Base-by-base conservation (phyloP, 2,888 invertebrate genomes). In the Lordiphosa andalusiaca region DNA sequence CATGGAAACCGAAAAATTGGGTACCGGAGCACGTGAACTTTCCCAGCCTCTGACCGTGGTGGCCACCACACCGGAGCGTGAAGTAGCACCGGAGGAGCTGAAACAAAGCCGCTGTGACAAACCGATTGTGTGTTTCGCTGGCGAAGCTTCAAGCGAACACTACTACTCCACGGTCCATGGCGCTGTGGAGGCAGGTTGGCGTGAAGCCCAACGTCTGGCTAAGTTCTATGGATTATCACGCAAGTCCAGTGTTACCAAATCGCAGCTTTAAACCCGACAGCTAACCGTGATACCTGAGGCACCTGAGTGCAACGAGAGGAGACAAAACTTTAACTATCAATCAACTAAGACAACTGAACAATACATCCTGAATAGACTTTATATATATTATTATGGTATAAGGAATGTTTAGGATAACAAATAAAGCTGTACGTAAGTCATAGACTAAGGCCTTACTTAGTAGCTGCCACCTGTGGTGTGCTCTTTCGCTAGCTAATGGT, bases 81-180 rank as follows among this genome's bases (percentile, higher is more conserved):
- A 69, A 12, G 49, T 67, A 10, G 56, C 61, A 9, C 50, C 67
- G 39, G 50, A 46, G 0, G 66, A 63, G 1, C 67, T 52, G 4
- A 69, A 64, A 33, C 83, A 86, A 64, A 86, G 76, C 49, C 86
- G 86, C 67, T 87, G 87, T 54, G 86, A 88, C 62, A 90, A 90
- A 56, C 91, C 93, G 52, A 90, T 92, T 0, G 90, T 94, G 2
- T 91, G 92, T 58, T 94, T 94, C 75, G 94, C 92, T 4, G 94
- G 94, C 0, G 94, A 94, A 86, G 94, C 94, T 0, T 93, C 93
- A 0, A 93, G 93, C 7, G 91, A 92, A 52, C 92, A 92, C 72
- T 91, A 91, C 74, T 94, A 92, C 80, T 92, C 92, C 0, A 92
- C 93, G 0, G 94, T 93, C 0, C 94, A 95, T 78, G 95, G 95